phyloP scores from a whole-genome alignment of 2,888 invertebrate species.

The Lochmaea capreae region DNA sequence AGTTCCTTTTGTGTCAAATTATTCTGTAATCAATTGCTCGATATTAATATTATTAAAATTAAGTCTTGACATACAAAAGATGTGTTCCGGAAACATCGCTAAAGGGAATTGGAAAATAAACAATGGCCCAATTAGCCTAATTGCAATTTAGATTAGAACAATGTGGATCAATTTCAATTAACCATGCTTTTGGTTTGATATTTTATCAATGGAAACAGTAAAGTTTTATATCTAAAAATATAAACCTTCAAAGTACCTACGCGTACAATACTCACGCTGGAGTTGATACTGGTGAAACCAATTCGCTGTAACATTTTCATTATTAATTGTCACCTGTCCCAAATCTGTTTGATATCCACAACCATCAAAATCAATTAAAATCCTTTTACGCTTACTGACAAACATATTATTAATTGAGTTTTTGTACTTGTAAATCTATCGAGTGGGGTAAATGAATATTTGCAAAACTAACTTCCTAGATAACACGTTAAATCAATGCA shows the following conservation, averaged over 20 bases:
- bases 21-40: not conserved
- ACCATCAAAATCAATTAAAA: too few relatives aligned
- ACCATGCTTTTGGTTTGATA: too few relatives aligned
- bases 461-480: not conserved
- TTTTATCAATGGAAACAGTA: too few relatives aligned
- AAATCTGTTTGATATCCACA: too few relatives aligned
- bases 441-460: not conserved
- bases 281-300: too few relatives aligned
- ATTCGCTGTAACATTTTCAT: too few relatives aligned
- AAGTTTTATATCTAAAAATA: too few relatives aligned
- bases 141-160: not conserved
- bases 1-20: not conserved
- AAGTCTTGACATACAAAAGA: not conserved
- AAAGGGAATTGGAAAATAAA: not conserved
- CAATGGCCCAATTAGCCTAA: not conserved
- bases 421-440: not conserved
- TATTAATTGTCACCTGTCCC: too few relatives aligned
- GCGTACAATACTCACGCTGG: too few relatives aligned
- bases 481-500: conserved; percentile 8
- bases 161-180: not conserved
- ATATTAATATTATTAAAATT: not conserved
- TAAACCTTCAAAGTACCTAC: too few relatives aligned
- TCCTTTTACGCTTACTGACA: too few relatives aligned
- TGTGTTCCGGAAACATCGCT: not conserved
- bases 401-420: not conserved